phyloP scores from a whole-genome alignment of 2,113 vertebrate genomes.

The Rutilus rutilus region DNA sequence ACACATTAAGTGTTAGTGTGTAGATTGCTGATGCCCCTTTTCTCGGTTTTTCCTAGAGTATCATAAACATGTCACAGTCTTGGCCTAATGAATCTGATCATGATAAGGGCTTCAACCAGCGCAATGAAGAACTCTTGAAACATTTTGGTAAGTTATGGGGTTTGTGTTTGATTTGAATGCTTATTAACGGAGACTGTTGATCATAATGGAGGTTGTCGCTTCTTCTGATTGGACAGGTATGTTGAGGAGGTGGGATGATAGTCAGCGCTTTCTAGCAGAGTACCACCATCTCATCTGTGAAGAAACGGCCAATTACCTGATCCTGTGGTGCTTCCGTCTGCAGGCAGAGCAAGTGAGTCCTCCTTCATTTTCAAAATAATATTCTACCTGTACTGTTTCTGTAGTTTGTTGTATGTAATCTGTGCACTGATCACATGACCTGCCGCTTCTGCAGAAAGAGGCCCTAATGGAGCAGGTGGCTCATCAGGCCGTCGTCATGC shows the following conservation, averaged over 20 bases:
- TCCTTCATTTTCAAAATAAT: not conserved
- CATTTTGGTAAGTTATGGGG: slow-evolving; percentile 88
- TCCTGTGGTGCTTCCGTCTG: slow-evolving; percentile 94
- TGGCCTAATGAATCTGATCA: slow-evolving; percentile 81
- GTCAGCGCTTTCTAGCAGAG: slow-evolving; percentile 92
- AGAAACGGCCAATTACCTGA: slow-evolving; percentile 91
- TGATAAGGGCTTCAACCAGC: slow-evolving; percentile 86
- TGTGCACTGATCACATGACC: not conserved
- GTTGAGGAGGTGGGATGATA: slow-evolving; percentile 96
- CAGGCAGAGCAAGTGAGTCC: slow-evolving; percentile 89
- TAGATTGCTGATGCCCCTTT: not conserved
- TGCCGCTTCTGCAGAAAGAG: slow-evolving; percentile 80
- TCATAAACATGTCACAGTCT: slow-evolving; percentile 85
- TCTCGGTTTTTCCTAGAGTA: slow-evolving; percentile 79
- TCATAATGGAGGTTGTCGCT: not conserved
- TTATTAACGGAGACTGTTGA: not conserved
- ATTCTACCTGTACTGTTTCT: not conserved
- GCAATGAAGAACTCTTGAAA: slow-evolving; percentile 88
- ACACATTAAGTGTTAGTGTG: not conserved
- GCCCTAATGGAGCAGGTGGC: slow-evolving; percentile 97
- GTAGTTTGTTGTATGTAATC: not conserved
- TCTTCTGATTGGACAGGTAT: slow-evolving; percentile 79
- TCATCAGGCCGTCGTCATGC: slow-evolving; percentile 96
- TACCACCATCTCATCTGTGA: slow-evolving; percentile 93
- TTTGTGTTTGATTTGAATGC: not conserved